phyloP scores from a whole-genome alignment of 1,140 invertebrate species.

The Drosophila carrolli region DNA sequence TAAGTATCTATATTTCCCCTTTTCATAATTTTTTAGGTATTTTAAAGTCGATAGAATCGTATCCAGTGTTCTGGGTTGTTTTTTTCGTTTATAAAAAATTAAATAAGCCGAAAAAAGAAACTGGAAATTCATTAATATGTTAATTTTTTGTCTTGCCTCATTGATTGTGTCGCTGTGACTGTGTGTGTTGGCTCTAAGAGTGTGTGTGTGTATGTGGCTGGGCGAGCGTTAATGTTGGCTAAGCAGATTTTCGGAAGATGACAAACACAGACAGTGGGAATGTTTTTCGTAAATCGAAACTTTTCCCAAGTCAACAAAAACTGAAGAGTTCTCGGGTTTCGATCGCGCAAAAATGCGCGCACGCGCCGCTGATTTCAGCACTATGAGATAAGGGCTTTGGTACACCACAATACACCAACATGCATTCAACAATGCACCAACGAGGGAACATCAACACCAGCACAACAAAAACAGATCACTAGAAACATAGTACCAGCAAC shows the following conservation, averaged over 20 bases:
- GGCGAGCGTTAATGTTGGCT: constrained; percentile 34
- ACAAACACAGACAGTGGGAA: constrained; percentile 34
- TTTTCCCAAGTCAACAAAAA: constrained; percentile 26
- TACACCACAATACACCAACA: constrained; percentile 17
- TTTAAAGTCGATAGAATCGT: constrained; percentile 7
- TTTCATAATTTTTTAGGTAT: constrained; percentile 10
- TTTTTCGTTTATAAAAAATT: constrained; percentile 35
- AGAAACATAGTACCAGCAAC: neutral
- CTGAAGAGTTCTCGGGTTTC: constrained; percentile 29
- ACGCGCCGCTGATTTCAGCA: constrained; percentile 32
- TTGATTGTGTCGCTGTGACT: constrained; percentile 46
- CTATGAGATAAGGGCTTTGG: neutral
- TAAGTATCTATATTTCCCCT: neutral
- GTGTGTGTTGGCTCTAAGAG: constrained; percentile 1
- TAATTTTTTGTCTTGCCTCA: constrained; percentile 69
- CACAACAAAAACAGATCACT: neutral
- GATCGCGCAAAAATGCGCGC: constrained; percentile 42
- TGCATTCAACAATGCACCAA: neutral
- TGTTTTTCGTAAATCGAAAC: constrained; percentile 34
- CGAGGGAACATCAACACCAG: neutral
- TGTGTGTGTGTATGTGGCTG: neutral
- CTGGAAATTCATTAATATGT: constrained; percentile 82
- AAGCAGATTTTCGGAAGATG: constrained; percentile 41
- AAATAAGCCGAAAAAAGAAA: constrained; percentile 61
- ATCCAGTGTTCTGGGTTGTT: constrained; percentile 11